Conservation (phyloP, 2,888 invertebrate species). For the Oxycera nigricornis region DNA sequence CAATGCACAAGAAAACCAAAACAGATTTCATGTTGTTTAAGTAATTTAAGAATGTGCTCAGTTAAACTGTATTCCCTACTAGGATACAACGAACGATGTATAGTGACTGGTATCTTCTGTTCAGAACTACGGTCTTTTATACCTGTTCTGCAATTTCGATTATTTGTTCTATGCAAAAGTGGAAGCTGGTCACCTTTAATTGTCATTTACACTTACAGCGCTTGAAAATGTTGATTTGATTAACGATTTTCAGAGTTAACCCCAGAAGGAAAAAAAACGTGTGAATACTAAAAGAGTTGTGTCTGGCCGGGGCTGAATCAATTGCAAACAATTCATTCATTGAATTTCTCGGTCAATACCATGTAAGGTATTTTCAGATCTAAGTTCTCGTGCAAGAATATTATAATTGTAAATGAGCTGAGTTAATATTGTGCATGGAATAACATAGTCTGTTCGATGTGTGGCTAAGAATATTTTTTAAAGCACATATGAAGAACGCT, state of each 20-base stretch:
- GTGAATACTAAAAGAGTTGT: neutral
- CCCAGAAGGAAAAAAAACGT: neutral
- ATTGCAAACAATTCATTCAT: neutral
- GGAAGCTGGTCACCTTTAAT: constrained; percentile 39
- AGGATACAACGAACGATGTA: constrained; percentile 5
- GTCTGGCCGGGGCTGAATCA: neutral
- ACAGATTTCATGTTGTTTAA: constrained; percentile 14
- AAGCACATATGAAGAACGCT: too few relatives aligned
- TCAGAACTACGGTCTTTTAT: constrained; percentile 17
- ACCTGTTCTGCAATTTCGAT: neutral
- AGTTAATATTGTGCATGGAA: too few relatives aligned
- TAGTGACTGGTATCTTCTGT: neutral
- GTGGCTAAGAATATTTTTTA: neutral
- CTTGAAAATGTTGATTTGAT: constrained; percentile 1
- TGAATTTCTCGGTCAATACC: neutral
- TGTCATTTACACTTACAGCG: constrained; percentile 27
- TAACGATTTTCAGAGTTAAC: neutral
- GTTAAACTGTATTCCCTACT: neutral
- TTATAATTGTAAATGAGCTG: neutral
- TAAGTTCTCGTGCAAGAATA: neutral
- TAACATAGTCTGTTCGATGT: neutral
- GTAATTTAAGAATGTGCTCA: neutral
- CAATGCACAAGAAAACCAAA: constrained; percentile 20
- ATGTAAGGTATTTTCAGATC: neutral
- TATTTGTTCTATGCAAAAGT: constrained; percentile 18